Conservation (phyloP, 2,797 vertebrate species). For the Pelobates cultripes region DNA sequence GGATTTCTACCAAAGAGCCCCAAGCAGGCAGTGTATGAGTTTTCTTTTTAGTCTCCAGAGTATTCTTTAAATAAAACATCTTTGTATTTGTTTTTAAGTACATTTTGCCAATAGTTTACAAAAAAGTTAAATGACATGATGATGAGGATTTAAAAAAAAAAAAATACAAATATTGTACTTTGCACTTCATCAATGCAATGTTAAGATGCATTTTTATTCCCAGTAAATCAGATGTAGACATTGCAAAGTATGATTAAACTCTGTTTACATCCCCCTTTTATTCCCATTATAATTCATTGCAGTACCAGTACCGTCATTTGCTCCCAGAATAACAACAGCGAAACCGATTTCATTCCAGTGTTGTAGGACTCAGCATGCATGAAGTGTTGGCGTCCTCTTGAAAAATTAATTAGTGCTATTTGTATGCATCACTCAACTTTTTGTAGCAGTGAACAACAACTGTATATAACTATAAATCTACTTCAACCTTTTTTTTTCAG, state of each 20-base stretch:
- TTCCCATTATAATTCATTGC: conserved; percentile 49
- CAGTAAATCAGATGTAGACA: background rate
- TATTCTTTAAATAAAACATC: background rate
- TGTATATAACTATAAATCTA: conserved; percentile 38
- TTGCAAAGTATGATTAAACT: conserved; percentile 28
- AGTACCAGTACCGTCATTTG: conserved; percentile 40
- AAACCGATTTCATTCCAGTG: conserved; percentile 48
- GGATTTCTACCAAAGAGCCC: background rate
- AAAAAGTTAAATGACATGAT: no score
- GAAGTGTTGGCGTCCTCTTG: conserved; percentile 49
- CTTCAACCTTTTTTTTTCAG: conserved; percentile 43
- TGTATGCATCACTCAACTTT: conserved; percentile 61
- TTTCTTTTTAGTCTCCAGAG: background rate
- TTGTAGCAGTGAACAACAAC: conserved; percentile 56
- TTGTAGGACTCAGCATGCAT: conserved; percentile 56
- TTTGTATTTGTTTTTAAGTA: no score
- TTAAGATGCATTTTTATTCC: background rate
- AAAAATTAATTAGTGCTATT: conserved; percentile 66
- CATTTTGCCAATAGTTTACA: no score
- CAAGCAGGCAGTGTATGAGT: background rate
- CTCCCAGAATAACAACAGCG: conserved; percentile 36
- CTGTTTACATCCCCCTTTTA: conserved; percentile 42
- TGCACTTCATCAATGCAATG: background rate
- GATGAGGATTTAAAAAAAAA: background rate
- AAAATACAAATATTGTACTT: background rate